Evolutionary conservation across 2,113 vertebrate species (phyloP), one percentile per base, ranked within the genome.

Genomic region (Nicator chloris): DNA sequence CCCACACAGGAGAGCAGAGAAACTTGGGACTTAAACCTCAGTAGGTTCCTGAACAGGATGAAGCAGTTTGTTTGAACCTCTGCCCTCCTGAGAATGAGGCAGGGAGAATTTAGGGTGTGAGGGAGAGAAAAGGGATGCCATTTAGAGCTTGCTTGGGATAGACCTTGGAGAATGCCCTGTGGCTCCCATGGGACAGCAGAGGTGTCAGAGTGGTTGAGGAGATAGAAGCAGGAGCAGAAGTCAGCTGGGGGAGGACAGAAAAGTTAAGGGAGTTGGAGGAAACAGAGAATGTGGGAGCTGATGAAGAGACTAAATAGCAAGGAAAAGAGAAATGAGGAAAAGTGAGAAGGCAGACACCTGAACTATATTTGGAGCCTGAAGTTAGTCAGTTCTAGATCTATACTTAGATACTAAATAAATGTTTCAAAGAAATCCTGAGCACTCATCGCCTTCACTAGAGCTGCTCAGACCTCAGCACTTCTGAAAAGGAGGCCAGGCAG

Each of bases 351-450:
- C 94, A 97, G 79, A 86, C 69, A 95, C 61, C 61, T 61, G 57
- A 64, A 28, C 82, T 94, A 83, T 81, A 92, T 90, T 88, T 92
- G 80, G 68, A 92, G n/a, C n/a, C 61, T 75, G 33, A 85, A 85
- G 71, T 91, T 93, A 95, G 85, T 88, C 90, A 93, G 82, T 45
- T 61, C 82, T 88, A 84, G 80, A 40, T 82, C 90, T 94, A 93
- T 90, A 96, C 64, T 96, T 90, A 96, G 90, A 71, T 27, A 94
- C 83, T 50, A 95, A 93, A 92, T 78, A 89, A 61, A 93, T 78
- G 79, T 86, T 92, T 89, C 86, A 88, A 64, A 87, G 79, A 91
- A 85, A 89, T 76, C 65, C 89, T 65, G 37, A 87, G 89, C 31
- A 14, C n/a, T 75, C 61, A 66, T 19, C 0, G 0, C 22, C 82